A percentile compares a stretch with the other conserved stretches of the same genome.
Conservation (phyloP, 2,797 vertebrate species). For the Dryobates pubescens region DNA sequence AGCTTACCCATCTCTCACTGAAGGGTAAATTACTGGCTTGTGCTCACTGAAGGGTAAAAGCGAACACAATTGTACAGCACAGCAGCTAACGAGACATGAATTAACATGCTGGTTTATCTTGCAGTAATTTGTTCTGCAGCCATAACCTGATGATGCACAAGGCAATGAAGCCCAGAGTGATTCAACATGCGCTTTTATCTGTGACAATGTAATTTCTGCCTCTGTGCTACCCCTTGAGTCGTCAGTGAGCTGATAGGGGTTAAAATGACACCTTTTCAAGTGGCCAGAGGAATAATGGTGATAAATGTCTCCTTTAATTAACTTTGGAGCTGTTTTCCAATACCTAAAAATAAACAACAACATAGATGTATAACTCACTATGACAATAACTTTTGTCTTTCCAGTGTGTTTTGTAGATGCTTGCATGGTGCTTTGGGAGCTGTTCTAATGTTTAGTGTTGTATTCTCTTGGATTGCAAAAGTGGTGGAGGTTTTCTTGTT, state of each 20-base stretch:
- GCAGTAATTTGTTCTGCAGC: conserved; percentile 33
- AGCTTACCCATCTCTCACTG: not conserved
- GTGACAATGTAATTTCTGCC: not conserved
- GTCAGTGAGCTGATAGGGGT: not conserved
- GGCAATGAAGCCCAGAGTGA: not conserved
- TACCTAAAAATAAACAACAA: not conserved
- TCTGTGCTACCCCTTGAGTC: not conserved
- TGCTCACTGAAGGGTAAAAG: conserved; percentile 29
- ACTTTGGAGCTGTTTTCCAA: not conserved
- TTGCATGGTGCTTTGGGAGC: not conserved
- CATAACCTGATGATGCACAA: not conserved
- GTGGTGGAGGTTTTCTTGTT: not conserved
- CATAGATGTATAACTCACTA: not conserved
- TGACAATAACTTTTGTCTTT: not conserved
- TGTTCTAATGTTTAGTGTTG: not conserved
- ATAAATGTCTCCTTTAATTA: not conserved
- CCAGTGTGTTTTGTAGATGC: not conserved
- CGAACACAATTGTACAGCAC: not conserved
- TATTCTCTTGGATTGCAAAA: not conserved
- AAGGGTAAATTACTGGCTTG: conserved; percentile 11
- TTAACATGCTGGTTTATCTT: conserved; percentile 31
- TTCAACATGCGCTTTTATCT: not conserved
- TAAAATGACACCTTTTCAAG: not conserved
- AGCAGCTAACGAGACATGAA: conserved; percentile 36
- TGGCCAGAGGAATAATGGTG: not conserved